Percentiles rank a stretch among this genome's conserved stretches.
These are phyloP conservation scores for Elysia chlorotica DNA, from an alignment of 1,140 invertebrate species.

Conservation along the genomic window DNA sequence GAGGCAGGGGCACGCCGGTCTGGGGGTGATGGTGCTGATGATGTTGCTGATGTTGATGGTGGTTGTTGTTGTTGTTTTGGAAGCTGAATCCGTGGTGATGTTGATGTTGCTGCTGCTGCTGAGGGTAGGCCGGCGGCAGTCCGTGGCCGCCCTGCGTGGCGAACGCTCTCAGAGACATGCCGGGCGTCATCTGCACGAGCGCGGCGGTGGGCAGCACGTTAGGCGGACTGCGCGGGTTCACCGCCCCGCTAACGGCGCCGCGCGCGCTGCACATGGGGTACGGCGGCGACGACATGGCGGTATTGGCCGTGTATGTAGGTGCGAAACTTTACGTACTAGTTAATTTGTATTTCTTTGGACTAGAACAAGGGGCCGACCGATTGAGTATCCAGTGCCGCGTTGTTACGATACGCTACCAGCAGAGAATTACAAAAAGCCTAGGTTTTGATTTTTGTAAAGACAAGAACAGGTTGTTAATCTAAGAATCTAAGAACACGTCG, in stretches of 20 bases:
- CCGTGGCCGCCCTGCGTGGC: constrained; percentile 19
- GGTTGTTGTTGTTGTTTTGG: background rate
- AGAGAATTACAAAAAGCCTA: no score
- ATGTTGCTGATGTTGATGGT: background rate
- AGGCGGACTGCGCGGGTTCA: constrained; percentile 18
- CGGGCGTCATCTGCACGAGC: constrained; percentile 19
- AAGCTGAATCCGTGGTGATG: background rate
- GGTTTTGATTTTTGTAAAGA: no score
- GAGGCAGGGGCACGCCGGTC: background rate
- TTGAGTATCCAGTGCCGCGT: no score
- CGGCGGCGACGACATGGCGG: background rate
- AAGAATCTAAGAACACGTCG: no score
- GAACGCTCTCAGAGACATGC: constrained; percentile 9
- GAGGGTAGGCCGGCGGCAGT: constrained; percentile 4
- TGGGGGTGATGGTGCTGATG: background rate
- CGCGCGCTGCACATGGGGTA: no score
- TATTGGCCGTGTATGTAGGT: no score
- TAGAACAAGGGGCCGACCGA: no score
- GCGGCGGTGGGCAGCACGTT: constrained; percentile 17
- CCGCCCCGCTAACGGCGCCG: constrained; percentile 10
- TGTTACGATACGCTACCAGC: no score
- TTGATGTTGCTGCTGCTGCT: background rate
- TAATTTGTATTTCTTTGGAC: no score
- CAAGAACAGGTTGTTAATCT: no score
- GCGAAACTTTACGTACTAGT: no score